Base-by-base conservation (phyloP, 23 tunicate genomes). In the Styela clava region DNA sequence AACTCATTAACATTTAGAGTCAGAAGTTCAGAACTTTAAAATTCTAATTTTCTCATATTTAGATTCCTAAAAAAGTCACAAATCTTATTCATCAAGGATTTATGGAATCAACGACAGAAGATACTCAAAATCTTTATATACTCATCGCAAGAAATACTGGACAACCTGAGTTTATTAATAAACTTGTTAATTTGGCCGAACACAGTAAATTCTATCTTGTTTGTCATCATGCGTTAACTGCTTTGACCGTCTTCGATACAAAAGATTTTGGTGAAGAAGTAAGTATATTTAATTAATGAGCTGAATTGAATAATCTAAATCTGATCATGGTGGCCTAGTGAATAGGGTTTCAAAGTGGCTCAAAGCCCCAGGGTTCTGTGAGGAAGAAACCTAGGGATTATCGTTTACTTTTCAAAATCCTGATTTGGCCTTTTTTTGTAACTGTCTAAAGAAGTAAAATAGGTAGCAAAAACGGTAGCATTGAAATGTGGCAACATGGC, bases 91-190 rank as follows among this genome's bases (percentile, higher is more conserved):
- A 77, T 26, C 34, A 87, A 62, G 97, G 97, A 62, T 74, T 92
- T 32, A 82, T 76, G 67, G 63, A 87, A 12, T 79, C 95, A 1
- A 56, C 83, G 32, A 68, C 83, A n/a, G 97, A 92, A 72, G 91
- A 81, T 44, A 79, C 73, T 33, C 86, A 92, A 68, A 92, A 91
- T 19, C 91, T 86, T 74, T 87, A 78, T 85, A 92, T 92, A 22
- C 88, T 88, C 29, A 88, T 92, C 61, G 87, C 90, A 35, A 62
- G 92, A 61, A 92, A 92, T 74, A 79, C 92, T 19, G 97, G 77
- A n/a, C 35, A 32, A 27, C 88, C 97, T 29, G 92, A 84, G 5
- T 92, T 92, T 61, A 92, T 92, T 56, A 85, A 83, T 12, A 34
- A 83, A 44, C 83, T 92, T 22, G 61, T 92, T 1, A 56, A 87